Evolutionary conservation across 2,797 vertebrate genomes (phyloP).

Genomic region (Lagorchestes hirsutus): DNA sequence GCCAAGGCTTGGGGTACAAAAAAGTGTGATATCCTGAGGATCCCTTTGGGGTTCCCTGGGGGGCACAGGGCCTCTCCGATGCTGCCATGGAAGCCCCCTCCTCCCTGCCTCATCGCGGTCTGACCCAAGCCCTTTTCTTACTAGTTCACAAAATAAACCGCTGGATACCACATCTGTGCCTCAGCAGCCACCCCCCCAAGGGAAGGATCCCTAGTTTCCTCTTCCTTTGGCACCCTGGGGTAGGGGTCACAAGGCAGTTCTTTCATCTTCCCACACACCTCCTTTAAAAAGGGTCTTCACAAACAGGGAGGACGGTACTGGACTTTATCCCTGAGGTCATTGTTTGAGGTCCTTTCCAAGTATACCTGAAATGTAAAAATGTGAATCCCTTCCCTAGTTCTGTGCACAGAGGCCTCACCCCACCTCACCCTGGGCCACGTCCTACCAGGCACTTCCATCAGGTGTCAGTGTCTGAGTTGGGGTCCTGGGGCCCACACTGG

Average conservation of each 20-base stretch:
- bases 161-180: neutral
- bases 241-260: slow-evolving; percentile 49
- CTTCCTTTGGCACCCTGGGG: slow-evolving; percentile 55
- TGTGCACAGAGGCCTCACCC: neutral
- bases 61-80: neutral
- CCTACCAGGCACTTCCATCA: neutral
- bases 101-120: neutral
- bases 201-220: neutral
- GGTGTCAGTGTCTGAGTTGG: neutral
- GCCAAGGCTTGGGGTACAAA: neutral
- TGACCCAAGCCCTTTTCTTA: neutral
- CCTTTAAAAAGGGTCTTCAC: neutral
- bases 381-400: neutral
- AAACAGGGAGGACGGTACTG: neutral
- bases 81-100: neutral
- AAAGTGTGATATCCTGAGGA: neutral
- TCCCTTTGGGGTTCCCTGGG: neutral
- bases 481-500: neutral
- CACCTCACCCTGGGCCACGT: neutral
- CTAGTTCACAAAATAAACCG: neutral
- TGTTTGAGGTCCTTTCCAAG: neutral
- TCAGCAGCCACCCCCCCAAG: neutral
- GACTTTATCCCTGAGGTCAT: slow-evolving; percentile 63
- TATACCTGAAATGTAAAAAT: neutral
- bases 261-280: slow-evolving; percentile 1